Percentiles rank a stretch among this genome's conserved stretches.
Evolutionary conservation across 2,113 vertebrate species (phyloP).

Genomic region (Microtus pennsylvanicus): DNA sequence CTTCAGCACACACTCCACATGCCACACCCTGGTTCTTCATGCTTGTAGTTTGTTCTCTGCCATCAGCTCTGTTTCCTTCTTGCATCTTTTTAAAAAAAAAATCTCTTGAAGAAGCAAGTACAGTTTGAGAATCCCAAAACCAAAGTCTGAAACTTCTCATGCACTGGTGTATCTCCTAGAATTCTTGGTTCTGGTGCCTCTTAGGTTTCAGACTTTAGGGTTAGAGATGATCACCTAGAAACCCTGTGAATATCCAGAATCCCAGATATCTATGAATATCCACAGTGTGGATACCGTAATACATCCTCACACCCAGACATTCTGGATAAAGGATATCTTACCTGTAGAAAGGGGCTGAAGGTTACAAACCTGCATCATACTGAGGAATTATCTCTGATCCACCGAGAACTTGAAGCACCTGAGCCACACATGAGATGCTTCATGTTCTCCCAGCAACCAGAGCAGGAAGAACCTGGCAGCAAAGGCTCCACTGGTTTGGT

Average conservation of each 20-base stretch:
- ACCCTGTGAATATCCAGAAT: neutral
- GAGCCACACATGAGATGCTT: neutral
- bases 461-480: neutral
- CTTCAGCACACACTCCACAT: accelerated
- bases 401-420: neutral
- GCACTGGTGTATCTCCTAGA: neutral
- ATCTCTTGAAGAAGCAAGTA: neutral
- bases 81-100: neutral
- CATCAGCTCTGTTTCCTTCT: neutral
- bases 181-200: neutral
- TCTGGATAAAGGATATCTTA: neutral
- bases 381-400: neutral
- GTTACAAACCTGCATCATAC: neutral
- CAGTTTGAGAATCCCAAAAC: neutral
- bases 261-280: neutral
- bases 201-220: neutral
- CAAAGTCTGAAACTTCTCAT: neutral
- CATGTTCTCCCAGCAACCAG: neutral
- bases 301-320: no score
- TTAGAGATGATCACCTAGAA: neutral
- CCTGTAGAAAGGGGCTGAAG: neutral
- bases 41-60: neutral
- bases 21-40: neutral
- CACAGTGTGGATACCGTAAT: neutral
- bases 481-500: neutral